A percentile compares a stretch with the other conserved stretches of the same genome.
These are phyloP conservation scores for Hypomecis punctinalis DNA, from an alignment of 2,888 invertebrate species.

Conservation along the genomic window DNA sequence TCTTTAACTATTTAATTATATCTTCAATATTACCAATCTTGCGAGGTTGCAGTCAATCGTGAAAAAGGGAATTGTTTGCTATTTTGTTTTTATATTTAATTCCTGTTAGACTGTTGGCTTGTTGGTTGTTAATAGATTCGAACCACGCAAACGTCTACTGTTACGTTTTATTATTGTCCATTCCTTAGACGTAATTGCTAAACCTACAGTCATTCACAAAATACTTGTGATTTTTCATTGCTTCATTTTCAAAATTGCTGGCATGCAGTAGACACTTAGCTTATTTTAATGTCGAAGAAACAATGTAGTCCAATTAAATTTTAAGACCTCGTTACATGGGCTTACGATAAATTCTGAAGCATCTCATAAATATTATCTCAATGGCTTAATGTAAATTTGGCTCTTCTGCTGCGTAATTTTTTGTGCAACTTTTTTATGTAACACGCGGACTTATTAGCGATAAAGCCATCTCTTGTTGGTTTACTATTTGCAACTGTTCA, in stretches of 20 bases:
- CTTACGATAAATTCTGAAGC: constrained; percentile 23
- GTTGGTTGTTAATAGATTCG: too few relatives aligned
- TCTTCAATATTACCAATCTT: too few relatives aligned
- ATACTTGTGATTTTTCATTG: constrained; percentile 29
- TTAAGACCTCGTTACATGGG: constrained; percentile 28
- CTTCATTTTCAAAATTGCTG: constrained; percentile 29
- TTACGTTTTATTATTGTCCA: background rate
- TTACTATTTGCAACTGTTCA: background rate
- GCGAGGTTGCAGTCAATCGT: too few relatives aligned
- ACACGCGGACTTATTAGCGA: background rate
- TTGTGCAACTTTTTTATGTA: background rate
- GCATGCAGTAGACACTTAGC: constrained; percentile 21
- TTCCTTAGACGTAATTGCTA: constrained; percentile 12
- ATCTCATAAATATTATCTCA: constrained; percentile 22
- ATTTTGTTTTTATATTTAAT: too few relatives aligned
- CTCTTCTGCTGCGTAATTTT: constrained; percentile 2
- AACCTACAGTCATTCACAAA: constrained; percentile 30
- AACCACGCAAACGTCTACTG: too few relatives aligned
- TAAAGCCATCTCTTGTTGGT: too few relatives aligned
- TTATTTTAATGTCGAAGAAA: constrained; percentile 29
- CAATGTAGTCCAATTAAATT: constrained; percentile 36
- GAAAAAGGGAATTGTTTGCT: too few relatives aligned
- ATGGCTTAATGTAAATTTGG: constrained; percentile 18
- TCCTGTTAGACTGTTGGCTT: too few relatives aligned
- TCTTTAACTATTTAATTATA: too few relatives aligned